These are phyloP conservation scores for Agapetus fuscipes DNA, from an alignment of 2,888 invertebrate species.

Conservation along the genomic window DNA sequence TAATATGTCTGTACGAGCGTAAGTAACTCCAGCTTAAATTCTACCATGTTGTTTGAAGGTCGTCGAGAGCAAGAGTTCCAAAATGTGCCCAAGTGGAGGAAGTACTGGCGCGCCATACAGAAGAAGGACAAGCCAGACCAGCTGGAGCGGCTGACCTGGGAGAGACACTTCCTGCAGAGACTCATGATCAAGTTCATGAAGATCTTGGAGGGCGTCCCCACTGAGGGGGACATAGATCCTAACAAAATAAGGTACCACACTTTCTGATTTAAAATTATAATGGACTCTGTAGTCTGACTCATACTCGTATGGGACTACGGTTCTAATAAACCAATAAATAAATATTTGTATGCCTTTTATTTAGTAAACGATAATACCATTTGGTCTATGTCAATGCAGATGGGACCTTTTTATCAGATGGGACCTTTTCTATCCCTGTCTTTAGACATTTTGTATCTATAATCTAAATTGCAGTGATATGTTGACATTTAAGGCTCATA, in stretches of 20 bases:
- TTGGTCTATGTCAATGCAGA: too few species aligned
- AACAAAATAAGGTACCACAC: slow-evolving; percentile 47
- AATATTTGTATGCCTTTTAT: too few species aligned
- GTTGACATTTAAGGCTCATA: too few species aligned
- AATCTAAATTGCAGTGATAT: too few species aligned
- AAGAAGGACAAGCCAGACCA: slow-evolving; percentile 71
- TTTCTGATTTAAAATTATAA: background rate
- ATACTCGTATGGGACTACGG: too few species aligned
- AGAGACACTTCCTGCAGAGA: slow-evolving; percentile 72
- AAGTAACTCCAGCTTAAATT: too few species aligned
- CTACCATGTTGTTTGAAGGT: slow-evolving; percentile 39
- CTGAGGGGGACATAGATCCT: slow-evolving; percentile 47
- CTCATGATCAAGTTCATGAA: slow-evolving; percentile 83
- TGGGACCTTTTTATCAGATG: too few species aligned
- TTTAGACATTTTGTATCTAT: too few species aligned
- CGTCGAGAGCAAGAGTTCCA: slow-evolving; percentile 81
- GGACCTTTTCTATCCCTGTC: too few species aligned
- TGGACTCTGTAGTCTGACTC: background rate
- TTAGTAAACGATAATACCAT: too few species aligned
- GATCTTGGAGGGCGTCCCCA: slow-evolving; percentile 65
- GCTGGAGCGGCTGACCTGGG: slow-evolving; percentile 67
- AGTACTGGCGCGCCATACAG: slow-evolving; percentile 83
- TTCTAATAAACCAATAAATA: background rate
- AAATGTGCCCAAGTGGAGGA: slow-evolving; percentile 79
- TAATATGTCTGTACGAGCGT: too few species aligned